phyloP scores from a whole-genome alignment of 2,888 invertebrate species.

The Trichopria drosophilae region DNA sequence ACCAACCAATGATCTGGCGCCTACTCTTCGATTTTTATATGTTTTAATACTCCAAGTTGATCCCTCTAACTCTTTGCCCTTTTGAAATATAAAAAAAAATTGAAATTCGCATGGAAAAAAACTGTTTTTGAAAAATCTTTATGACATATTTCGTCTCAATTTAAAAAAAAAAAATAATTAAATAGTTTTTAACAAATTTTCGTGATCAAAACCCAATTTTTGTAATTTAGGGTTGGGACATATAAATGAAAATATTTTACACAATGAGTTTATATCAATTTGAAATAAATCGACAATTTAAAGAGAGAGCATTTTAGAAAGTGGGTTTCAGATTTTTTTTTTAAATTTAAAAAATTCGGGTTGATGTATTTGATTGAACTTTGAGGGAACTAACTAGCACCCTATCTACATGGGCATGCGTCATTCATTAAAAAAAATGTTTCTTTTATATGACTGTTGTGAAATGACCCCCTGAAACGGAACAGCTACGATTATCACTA shows the following conservation, averaged over 20 bases:
- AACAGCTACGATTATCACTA: too few species aligned
- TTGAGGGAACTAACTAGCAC: too few species aligned
- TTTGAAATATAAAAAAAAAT: constrained; percentile 4
- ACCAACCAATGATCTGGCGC: too few species aligned
- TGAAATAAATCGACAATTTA: background rate
- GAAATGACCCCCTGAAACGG: too few species aligned
- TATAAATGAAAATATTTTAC: background rate
- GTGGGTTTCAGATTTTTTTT: background rate
- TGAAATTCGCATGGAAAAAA: background rate
- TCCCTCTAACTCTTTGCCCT: too few species aligned
- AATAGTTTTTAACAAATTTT: background rate
- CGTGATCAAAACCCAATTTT: background rate
- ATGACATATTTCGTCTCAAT: background rate
- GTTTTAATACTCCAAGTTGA: too few species aligned
- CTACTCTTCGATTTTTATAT: too few species aligned
- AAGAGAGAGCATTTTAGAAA: background rate
- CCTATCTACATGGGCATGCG: too few species aligned
- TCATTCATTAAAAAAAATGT: too few species aligned
- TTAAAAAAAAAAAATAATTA: background rate
- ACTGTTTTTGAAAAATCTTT: background rate
- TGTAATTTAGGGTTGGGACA: background rate
- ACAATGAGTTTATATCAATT: background rate
- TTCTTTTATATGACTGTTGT: too few species aligned
- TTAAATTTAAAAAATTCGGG: too few species aligned
- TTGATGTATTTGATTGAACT: too few species aligned